phyloP scores from a whole-genome alignment of 2,113 vertebrate genomes.

The Lepidothrix coronata region DNA sequence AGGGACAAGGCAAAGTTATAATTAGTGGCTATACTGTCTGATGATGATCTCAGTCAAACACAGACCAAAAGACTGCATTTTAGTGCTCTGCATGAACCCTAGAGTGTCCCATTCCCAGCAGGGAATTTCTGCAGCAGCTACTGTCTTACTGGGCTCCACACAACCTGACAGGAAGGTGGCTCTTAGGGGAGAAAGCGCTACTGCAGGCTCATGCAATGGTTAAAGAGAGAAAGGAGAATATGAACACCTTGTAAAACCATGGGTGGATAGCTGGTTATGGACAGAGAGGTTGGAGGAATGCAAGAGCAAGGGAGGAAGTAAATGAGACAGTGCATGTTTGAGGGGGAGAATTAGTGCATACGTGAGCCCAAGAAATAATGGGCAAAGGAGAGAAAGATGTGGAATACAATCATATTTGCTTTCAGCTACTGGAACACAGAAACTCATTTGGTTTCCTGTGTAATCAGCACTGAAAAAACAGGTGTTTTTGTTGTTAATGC shows the following conservation, averaged over 20 bases:
- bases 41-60: background rate
- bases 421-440: background rate
- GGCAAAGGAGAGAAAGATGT: background rate
- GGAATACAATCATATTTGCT: background rate
- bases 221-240: background rate
- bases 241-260: background rate
- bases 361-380: background rate
- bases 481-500: background rate
- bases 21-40: background rate
- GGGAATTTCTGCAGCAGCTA: background rate
- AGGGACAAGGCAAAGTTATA: background rate
- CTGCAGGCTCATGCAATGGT: background rate
- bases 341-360: background rate
- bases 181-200: accelerated
- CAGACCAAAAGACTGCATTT: background rate
- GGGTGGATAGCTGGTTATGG: background rate
- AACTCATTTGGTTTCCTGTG: background rate
- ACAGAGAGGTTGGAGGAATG: background rate
- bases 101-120: background rate
- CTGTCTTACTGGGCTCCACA: background rate
- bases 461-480: background rate
- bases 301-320: background rate
- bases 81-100: background rate
- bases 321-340: background rate
- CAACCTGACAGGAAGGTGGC: background rate